Evolutionary conservation across 1,140 invertebrate genomes (phyloP).

Genomic region (Drosophila serrata): DNA sequence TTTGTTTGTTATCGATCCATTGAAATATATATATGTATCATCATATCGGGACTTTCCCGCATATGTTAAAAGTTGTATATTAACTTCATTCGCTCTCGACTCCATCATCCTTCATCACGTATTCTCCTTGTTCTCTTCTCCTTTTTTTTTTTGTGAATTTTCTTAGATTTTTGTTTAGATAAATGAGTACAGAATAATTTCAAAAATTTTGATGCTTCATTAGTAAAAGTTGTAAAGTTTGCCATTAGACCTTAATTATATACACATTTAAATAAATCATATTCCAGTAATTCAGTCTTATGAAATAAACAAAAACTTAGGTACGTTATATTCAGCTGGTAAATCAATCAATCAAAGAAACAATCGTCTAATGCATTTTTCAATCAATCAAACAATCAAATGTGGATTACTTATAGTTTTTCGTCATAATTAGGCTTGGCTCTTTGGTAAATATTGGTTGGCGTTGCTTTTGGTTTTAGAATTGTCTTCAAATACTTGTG

Average conservation of each 20-base stretch:
- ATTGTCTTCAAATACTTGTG: constrained; percentile 35
- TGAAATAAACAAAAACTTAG: constrained; percentile 85
- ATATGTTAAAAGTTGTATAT: constrained; percentile 68
- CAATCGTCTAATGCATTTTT: constrained; percentile 35
- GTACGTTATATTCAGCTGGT: constrained; percentile 70
- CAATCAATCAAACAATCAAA: constrained; percentile 42
- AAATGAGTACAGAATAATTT: constrained; percentile 76
- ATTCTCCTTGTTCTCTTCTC: constrained; percentile 12
- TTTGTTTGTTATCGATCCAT: constrained; percentile 69
- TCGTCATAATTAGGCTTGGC: constrained; percentile 31
- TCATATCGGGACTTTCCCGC: constrained; percentile 40
- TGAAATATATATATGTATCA: constrained; percentile 73
- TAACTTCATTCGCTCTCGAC: constrained; percentile 38
- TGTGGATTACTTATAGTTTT: constrained; percentile 17
- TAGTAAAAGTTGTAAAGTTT: constrained; percentile 81
- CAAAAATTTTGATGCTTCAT: constrained; percentile 79
- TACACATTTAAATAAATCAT: constrained; percentile 70
- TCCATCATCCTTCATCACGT: constrained; percentile 20
- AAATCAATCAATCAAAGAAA: constrained; percentile 55
- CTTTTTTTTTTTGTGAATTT: constrained; percentile 21
- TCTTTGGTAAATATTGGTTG: constrained; percentile 36
- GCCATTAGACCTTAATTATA: constrained; percentile 60
- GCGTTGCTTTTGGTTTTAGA: constrained; percentile 20
- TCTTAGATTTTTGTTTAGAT: constrained; percentile 47
- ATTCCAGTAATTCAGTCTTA: constrained; percentile 84